phyloP scores from a whole-genome alignment of 1,140 invertebrate genomes.

The Helicorthomorpha holstii region DNA sequence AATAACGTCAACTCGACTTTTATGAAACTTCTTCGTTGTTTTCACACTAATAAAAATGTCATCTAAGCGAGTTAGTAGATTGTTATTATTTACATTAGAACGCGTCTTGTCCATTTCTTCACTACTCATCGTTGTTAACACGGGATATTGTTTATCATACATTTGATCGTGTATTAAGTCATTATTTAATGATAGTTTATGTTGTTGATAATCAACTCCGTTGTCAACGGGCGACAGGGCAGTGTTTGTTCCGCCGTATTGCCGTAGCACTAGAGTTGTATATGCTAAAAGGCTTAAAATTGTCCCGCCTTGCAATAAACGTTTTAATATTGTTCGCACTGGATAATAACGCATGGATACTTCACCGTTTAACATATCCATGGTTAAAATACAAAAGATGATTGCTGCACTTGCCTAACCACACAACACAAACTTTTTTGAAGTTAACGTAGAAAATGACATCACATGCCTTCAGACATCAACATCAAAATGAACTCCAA shows the following conservation, averaged over 20 bases:
- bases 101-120: neutral
- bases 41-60: constrained; percentile 90
- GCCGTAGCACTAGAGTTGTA: constrained; percentile 4
- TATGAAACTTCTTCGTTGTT: constrained; percentile 74
- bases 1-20: constrained; percentile 62
- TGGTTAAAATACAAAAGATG: too few relatives aligned
- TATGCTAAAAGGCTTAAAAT: constrained; percentile 3
- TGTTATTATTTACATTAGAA: neutral
- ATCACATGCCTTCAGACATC: too few relatives aligned
- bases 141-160: neutral
- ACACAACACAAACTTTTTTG: too few relatives aligned
- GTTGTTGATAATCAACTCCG: neutral
- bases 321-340: constrained; percentile 3
- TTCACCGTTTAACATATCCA: too few relatives aligned
- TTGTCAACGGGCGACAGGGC: neutral
- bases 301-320: constrained; percentile 1
- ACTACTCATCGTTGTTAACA: neutral
- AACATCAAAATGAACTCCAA: too few relatives aligned
- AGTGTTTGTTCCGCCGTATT: neutral
- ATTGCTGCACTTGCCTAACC: too few relatives aligned
- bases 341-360: too few relatives aligned
- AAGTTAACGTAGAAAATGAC: too few relatives aligned
- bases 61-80: constrained; percentile 30
- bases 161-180: too few relatives aligned
- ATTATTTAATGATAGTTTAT: neutral